Base-by-base conservation (phyloP, 2,888 invertebrate genomes). In the Ptychoptera contaminata region DNA sequence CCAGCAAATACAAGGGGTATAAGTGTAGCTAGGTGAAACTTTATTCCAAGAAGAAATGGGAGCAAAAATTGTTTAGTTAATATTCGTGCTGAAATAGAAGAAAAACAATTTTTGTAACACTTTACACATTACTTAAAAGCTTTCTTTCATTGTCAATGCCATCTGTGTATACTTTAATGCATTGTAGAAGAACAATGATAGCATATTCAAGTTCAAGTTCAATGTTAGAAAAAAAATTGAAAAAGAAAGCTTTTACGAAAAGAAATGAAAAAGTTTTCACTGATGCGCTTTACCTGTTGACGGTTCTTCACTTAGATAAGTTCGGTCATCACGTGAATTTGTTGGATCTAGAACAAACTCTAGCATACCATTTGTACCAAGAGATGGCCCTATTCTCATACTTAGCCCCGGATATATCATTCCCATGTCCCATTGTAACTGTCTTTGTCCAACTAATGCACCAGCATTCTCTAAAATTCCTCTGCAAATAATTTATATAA, bases 21-120 rank as follows among this genome's bases (percentile, higher is more conserved):
- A 47, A 87, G 59, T 1, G 83, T 80, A 2, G 79, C 74, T 37
- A 85, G 64, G 56, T 83, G 84, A 56, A 87, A 82, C 63, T 86
- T 86, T 51, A 86, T 73, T 8, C 85, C 86, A 10, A 86, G 68
- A 1, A 87, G 69, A 53, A 85, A 74, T 16, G 86, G 86, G 14
- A 87, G 66, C n/a, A 86, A 55, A 45, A 84, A 73, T 50, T 81
- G 79, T 51, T 78, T 72, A 43, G 84, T 72, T 48, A 86, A 56
- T 23, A 83, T 63, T 14, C 79, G 76, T 50, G 79, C 86, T 86
- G 71, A 49, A 76, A 37, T 40, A 34, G 32, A 29, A 35, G 29
- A 15, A 43, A 37, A 36, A 40, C 15, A 40, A 14, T 11, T 16
- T 38, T 16, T 6, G n/a, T n/a, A n/a, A n/a, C n/a, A n/a, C n/a